Percentiles rank a stretch among this genome's conserved stretches.
Conservation (phyloP, 64 coral and sea anemone genomes). For the Catalaphyllia jardinei region DNA sequence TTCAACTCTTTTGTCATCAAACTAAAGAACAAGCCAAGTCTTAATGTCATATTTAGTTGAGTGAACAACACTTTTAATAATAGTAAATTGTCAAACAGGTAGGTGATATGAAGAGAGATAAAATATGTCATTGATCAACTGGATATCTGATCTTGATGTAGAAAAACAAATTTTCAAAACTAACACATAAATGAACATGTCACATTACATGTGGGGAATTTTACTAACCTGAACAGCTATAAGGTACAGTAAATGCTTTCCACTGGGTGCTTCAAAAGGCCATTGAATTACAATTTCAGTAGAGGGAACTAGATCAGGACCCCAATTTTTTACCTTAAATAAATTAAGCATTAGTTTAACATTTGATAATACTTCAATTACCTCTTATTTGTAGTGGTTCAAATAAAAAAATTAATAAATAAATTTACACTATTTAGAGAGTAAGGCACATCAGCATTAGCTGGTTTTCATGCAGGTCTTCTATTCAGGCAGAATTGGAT, state of each 20-base stretch:
- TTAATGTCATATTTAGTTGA: background rate
- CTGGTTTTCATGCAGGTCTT: no score
- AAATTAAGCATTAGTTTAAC: background rate
- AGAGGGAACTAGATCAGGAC: slow-evolving; percentile 85
- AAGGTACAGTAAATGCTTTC: slow-evolving; percentile 96
- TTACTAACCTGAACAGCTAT: slow-evolving; percentile 70
- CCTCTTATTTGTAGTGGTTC: background rate
- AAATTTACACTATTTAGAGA: no score
- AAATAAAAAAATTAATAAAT: no score
- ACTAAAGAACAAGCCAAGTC: slow-evolving; percentile 25
- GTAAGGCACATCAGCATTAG: no score
- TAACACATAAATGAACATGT: background rate
- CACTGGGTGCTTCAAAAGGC: slow-evolving; percentile 91
- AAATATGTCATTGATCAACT: no score
- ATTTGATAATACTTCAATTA: background rate
- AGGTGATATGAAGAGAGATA: no score
- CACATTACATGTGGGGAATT: background rate
- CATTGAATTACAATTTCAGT: slow-evolving; percentile 83
- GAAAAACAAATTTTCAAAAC: no score
- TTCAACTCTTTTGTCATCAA: slow-evolving; percentile 43
- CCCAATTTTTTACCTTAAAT: slow-evolving; percentile 70
- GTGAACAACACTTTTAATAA: no score
- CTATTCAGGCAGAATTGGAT: no score
- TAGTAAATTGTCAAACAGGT: no score
- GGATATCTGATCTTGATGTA: no score